Evolutionary conservation across 2,797 vertebrate species (phyloP).

Genomic region (Trematocara caparti): DNA sequence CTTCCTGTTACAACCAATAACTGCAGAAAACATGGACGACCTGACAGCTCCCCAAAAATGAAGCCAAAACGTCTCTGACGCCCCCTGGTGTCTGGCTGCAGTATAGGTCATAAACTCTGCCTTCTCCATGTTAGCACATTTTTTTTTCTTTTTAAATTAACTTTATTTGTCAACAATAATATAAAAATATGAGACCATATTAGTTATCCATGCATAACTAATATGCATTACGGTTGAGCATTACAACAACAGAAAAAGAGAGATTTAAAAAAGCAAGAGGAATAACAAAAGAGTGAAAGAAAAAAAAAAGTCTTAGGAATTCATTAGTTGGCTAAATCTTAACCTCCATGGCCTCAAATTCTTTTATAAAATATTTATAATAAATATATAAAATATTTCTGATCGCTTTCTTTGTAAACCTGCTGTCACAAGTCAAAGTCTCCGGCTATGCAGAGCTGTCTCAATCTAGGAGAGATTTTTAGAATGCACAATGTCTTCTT

Average conservation of each 20-base stretch:
- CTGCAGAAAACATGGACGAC: background rate
- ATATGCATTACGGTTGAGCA: fast-evolving
- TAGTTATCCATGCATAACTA: background rate
- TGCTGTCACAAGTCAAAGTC: background rate
- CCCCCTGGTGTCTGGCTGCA: background rate
- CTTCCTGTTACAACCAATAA: background rate
- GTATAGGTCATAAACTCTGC: background rate
- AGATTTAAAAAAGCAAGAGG: background rate
- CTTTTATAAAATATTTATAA: background rate
- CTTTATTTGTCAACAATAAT: background rate
- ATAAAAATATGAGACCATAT: fast-evolving
- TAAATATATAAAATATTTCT: background rate
- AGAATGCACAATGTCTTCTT: background rate
- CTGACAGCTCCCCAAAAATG: background rate
- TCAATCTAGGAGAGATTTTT: background rate
- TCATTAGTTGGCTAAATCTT: background rate
- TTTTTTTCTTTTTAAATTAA: background rate
- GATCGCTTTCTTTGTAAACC: background rate
- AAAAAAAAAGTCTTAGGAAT: background rate
- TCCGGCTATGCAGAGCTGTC: fast-evolving
- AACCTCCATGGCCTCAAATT: background rate
- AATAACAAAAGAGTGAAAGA: background rate
- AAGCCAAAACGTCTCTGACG: background rate
- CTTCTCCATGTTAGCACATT: background rate
- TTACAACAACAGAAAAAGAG: background rate